These are phyloP conservation scores for Diabrotica virgifera DNA, from an alignment of 1,140 invertebrate genomes.

Conservation along the genomic window DNA sequence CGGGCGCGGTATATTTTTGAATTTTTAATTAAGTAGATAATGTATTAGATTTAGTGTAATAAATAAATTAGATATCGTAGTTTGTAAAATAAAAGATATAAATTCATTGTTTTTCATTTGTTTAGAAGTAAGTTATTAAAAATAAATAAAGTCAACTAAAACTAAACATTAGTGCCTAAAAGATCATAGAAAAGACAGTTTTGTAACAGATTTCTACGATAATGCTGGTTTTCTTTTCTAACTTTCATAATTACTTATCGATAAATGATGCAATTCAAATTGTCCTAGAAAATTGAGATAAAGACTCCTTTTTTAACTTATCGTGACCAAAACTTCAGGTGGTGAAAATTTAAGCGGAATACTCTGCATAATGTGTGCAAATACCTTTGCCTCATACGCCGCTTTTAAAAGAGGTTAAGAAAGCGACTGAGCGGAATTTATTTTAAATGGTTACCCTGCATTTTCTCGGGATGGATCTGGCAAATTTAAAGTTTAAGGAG, in stretches of 20 bases:
- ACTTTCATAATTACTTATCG: neutral
- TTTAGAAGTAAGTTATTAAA: no score
- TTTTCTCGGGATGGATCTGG: neutral
- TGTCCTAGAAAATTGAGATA: neutral
- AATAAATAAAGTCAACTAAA: no score
- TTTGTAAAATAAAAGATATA: no score
- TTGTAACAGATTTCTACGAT: neutral
- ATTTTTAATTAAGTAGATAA: no score
- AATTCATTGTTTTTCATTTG: no score
- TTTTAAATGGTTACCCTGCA: neutral
- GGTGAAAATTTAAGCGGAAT: neutral
- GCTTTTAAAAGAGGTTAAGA: slow-evolving; percentile 4
- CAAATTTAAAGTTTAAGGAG: neutral
- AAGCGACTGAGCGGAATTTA: neutral
- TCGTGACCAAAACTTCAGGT: neutral
- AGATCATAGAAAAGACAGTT: no score
- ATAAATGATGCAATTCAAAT: neutral
- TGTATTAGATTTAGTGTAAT: no score
- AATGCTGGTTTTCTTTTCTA: neutral
- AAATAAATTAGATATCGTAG: no score
- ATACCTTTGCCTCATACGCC: neutral
- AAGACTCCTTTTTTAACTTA: neutral
- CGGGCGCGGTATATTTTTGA: no score
- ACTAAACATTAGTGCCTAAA: no score
- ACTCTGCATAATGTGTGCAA: neutral